Evolutionary conservation across 2,888 invertebrate genomes (phyloP), one percentile per base, ranked within the genome.

Genomic region (Mesorhabditis sp.): DNA sequence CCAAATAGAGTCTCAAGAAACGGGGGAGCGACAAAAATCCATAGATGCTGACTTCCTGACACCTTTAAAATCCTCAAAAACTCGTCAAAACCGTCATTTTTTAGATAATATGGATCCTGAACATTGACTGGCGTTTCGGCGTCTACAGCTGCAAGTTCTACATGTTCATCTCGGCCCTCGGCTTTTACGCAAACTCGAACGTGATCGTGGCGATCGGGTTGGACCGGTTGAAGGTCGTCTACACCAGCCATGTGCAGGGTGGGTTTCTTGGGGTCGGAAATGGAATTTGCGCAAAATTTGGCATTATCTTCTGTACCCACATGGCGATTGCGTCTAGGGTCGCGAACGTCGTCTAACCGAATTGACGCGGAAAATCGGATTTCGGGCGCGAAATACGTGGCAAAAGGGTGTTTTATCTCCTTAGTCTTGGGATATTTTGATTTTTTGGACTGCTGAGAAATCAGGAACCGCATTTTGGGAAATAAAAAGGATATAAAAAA

Each of bases 111-210:
- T 83, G 83, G 83, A 70, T 83, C 4, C 64, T 72, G 6, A 76
- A 78, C 5, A 78, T 75, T 65, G 72, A 75, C 43, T 83, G 83
- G 83, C 71, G 71, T 13, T 74, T 80, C 58, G 82, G 82, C 4
- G 73, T 72, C 43, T 10, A 70, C 5, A 70, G 72, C 4, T 82
- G 82, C 65, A 75, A 76, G 65, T 5, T 76, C 5, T 83, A 82
- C 62, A 72, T 80, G 65, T 80, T 81, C 69, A 66, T 80, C 5
- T 81, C 81, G 10, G 80, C 82, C 3, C 75, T 82, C 45, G 75
- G 77, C 10, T 83, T 82, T 70, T 82, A 82, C 66, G 75, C 80
- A 2, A 80, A 79, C 64, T 80, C 80, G 4, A 82, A 82, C 69
- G 77, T 82, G 4, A 73, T 82, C n/a, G 80, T 80, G 6, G 77